Percentiles rank a stretch among this genome's conserved stretches.
Conservation (phyloP, 1,140 invertebrate species). For the Drosophila azteca region DNA sequence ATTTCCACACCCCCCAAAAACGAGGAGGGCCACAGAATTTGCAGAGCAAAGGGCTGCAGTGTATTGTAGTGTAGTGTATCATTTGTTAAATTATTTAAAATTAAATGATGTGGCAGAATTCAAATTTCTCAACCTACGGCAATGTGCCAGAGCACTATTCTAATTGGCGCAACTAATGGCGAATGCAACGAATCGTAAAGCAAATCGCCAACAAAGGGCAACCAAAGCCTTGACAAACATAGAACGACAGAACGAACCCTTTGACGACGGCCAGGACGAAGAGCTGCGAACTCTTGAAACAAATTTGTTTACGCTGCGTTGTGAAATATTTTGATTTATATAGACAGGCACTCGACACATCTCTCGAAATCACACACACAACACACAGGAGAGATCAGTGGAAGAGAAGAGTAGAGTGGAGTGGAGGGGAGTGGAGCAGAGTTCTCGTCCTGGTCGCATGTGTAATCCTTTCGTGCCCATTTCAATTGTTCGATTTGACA, state of each 20-base stretch:
- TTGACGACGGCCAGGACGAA: constrained; percentile 21
- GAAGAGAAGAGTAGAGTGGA: background rate
- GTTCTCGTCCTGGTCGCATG: constrained; percentile 45
- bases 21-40: constrained; percentile 11
- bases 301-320: constrained; percentile 75
- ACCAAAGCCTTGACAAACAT: constrained; percentile 5
- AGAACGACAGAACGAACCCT: constrained; percentile 38
- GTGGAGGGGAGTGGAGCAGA: background rate
- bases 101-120: constrained; percentile 83
- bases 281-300: constrained; percentile 45
- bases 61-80: constrained; percentile 14
- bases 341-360: constrained; percentile 38
- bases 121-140: constrained; percentile 69
- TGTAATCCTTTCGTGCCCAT: constrained; percentile 76
- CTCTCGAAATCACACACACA: too few relatives aligned
- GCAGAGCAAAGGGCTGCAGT: background rate
- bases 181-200: constrained; percentile 73
- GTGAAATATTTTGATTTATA: constrained; percentile 78
- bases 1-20: constrained; percentile 60
- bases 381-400: too few relatives aligned
- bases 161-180: constrained; percentile 75
- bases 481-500: constrained; percentile 81
- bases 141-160: constrained; percentile 51
- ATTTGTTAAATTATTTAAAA: constrained; percentile 74
- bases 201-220: constrained; percentile 37